phyloP scores from a whole-genome alignment of 2,113 vertebrate species.

The Passer domesticus region DNA sequence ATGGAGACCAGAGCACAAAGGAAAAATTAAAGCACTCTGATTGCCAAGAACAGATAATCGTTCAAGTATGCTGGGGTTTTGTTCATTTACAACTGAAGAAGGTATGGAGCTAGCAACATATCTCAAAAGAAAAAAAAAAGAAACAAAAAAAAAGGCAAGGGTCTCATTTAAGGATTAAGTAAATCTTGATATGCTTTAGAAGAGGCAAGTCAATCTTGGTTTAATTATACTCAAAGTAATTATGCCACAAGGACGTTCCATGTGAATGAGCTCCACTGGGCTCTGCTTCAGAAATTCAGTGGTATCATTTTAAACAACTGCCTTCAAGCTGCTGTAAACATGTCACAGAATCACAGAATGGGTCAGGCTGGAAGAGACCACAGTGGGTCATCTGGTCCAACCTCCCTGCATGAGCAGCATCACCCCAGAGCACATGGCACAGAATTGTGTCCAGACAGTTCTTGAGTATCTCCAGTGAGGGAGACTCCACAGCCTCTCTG shows the following conservation, averaged over 20 bases:
- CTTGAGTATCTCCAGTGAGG: not conserved
- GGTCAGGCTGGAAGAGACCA: not conserved
- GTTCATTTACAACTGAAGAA: not conserved
- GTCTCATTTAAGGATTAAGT: not conserved
- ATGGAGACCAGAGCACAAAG: not conserved
- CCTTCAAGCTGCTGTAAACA: not conserved
- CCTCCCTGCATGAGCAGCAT: not conserved
- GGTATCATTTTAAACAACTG: not conserved
- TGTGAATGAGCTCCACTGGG: not conserved
- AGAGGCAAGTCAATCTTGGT: not conserved
- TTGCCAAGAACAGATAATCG: not conserved
- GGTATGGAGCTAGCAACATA: not conserved
- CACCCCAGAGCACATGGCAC: not conserved
- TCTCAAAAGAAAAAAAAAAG: not conserved
- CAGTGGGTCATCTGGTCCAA: not conserved
- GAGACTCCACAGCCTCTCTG: not conserved
- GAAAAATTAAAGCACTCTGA: not conserved
- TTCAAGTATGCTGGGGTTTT: not conserved
- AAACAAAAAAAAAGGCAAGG: not conserved
- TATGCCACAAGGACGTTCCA: not conserved
- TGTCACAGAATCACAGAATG: not conserved
- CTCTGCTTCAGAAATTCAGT: not conserved
- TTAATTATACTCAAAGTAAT: not conserved
- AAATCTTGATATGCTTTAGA: not conserved
- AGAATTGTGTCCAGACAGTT: rapidly evolving